Evolutionary conservation across 1,140 invertebrate genomes (phyloP), one percentile per base, ranked within the genome.

Genomic region (Theocolax elegans): DNA sequence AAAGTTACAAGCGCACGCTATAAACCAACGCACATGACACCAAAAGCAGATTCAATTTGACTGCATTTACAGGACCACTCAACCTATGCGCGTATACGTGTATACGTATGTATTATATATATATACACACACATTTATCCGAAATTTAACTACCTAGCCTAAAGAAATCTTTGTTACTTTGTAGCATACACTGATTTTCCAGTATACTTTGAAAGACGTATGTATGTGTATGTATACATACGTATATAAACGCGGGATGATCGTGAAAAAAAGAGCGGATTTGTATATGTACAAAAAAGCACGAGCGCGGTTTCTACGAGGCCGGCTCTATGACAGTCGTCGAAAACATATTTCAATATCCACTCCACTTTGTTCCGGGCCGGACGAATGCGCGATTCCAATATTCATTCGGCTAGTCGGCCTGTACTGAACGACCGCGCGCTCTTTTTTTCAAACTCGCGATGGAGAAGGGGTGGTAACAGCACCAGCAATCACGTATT

Each of bases 271-370:
- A 53, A 56, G 44, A 40, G 38, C 17, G 49, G 56, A 68, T 64
- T 69, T 68, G 60, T 64, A 58, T 68, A 69, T 66, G 35, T 17
- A 19, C n/a, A 46, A 35, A 35, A n/a, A 35, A 35, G 4, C 31
- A 10, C 4, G 10, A 35, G 10, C 31, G 4, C 31, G 4, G 4
- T 35, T 35, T 35, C 31, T 35, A 4, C 10, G n/a, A 17, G 56
- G 17, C 19, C 46, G 44, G 35, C 51, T 70, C 68, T 62, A 71
- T 65, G 68, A 71, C 60, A 60, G 60, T 67, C 67, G 67, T 71
- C 67, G 68, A 73, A 77, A 75, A 73, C 69, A 74, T 74, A 72
- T 69, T 75, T 75, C 72, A 75, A 75, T 75, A 75, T 75, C 74
- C 74, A 69, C 49, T 69, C 69, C 73, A 75, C 72, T 73, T 74